Evolutionary conservation across 2,888 invertebrate species (phyloP).

Genomic region (Slavum lentiscoides): DNA sequence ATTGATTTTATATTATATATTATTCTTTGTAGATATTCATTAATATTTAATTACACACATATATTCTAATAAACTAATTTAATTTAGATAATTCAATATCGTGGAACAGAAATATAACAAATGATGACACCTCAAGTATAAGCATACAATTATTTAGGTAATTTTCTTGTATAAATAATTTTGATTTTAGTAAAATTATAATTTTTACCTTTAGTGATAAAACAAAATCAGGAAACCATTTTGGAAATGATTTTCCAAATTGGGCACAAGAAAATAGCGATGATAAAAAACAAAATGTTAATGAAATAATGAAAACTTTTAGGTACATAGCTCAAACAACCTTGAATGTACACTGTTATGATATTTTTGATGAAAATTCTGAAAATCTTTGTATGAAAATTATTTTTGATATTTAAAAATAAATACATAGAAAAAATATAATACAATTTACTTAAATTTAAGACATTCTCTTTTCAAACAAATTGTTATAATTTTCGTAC

Average conservation of each 20-base stretch:
- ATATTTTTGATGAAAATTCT: background rate
- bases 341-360: background rate
- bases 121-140: conserved; percentile 52
- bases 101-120: conserved; percentile 47
- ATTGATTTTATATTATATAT: background rate
- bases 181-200: background rate
- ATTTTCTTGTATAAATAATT: background rate
- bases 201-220: conserved; percentile 23
- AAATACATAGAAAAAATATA: too few relatives aligned
- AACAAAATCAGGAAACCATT: conserved; percentile 22
- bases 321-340: conserved; percentile 12
- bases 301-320: conserved; percentile 4
- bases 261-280: conserved; percentile 22
- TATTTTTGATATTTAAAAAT: too few relatives aligned
- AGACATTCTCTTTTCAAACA: too few relatives aligned
- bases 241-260: conserved; percentile 19
- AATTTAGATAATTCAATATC: conserved; percentile 44
- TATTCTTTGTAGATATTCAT: background rate
- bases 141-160: conserved; percentile 48
- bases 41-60: background rate
- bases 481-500: too few relatives aligned
- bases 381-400: background rate
- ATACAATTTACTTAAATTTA: too few relatives aligned
- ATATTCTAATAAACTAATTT: background rate
- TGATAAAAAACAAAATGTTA: background rate